phyloP scores from a whole-genome alignment of 1,140 invertebrate genomes.

The Meteorus sp. region DNA sequence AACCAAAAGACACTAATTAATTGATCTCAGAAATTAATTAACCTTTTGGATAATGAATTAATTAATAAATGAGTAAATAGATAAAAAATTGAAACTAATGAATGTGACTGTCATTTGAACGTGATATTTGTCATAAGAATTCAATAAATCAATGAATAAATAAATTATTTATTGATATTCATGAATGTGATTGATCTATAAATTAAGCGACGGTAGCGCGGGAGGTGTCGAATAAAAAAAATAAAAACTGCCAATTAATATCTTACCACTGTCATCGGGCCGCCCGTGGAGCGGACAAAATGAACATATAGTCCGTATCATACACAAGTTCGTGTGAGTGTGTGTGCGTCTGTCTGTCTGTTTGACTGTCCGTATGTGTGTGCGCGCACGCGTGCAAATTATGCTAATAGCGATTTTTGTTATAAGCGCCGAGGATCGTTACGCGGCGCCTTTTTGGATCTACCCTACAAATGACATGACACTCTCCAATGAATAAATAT shows the following conservation, averaged over 20 bases:
- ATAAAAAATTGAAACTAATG: too few relatives aligned
- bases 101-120: too few relatives aligned
- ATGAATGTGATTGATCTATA: neutral
- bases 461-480: constrained; percentile 23
- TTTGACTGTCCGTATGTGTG: neutral
- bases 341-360: neutral
- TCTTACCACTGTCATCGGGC: constrained; percentile 25
- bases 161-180: neutral
- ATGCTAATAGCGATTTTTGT: constrained; percentile 28
- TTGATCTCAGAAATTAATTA: too few relatives aligned
- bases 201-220: neutral
- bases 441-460: constrained; percentile 22
- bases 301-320: neutral
- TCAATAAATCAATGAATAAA: too few relatives aligned
- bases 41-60: too few relatives aligned
- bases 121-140: too few relatives aligned
- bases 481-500: constrained; percentile 14
- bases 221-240: constrained; percentile 19
- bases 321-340: neutral
- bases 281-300: constrained; percentile 11
- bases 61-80: too few relatives aligned
- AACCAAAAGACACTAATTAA: too few relatives aligned
- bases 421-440: constrained; percentile 18
- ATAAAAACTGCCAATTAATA: constrained; percentile 25
- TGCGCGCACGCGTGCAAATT: constrained; percentile 20